Evolutionary conservation across 2,797 vertebrate species (phyloP).

Genomic region (Melanotaenia boesemani): DNA sequence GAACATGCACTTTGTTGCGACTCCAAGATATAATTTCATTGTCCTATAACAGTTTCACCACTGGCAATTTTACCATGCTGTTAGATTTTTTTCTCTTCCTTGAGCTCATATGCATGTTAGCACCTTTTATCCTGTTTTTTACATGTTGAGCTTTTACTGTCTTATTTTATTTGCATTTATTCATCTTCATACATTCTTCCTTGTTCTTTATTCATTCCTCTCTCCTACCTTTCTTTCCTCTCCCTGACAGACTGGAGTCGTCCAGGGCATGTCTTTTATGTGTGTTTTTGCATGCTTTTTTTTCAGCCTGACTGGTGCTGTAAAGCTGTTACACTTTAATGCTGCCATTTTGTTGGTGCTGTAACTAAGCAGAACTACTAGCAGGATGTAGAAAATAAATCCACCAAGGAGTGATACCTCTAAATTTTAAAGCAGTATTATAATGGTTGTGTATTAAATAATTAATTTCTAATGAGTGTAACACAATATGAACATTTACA

Average conservation of each 20-base stretch:
- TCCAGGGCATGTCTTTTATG: slow-evolving; percentile 60
- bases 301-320: slow-evolving; percentile 54
- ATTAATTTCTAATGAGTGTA: not conserved
- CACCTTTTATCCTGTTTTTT: slow-evolving; percentile 17
- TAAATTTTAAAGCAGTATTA: slow-evolving; percentile 5
- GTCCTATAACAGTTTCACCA: slow-evolving; percentile 1
- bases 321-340: slow-evolving; percentile 46
- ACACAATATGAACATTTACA: not conserved
- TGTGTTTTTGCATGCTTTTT: slow-evolving; percentile 63
- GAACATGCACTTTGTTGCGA: slow-evolving; percentile 26
- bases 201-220: not conserved
- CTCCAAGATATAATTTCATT: slow-evolving; percentile 65
- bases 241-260: slow-evolving; percentile 48
- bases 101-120: slow-evolving; percentile 13
- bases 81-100: slow-evolving; percentile 42
- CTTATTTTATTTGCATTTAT: slow-evolving; percentile 15
- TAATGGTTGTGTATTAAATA: not conserved
- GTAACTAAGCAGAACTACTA: slow-evolving; percentile 8
- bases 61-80: slow-evolving; percentile 57
- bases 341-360: slow-evolving; percentile 21
- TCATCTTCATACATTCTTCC: slow-evolving; percentile 24
- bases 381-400: slow-evolving; percentile 15
- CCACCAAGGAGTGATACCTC: not conserved
- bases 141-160: slow-evolving; percentile 8
- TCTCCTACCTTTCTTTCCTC: not conserved